Evolutionary conservation across 1,140 invertebrate species (phyloP).

Genomic region (Drosophila baimaii): DNA sequence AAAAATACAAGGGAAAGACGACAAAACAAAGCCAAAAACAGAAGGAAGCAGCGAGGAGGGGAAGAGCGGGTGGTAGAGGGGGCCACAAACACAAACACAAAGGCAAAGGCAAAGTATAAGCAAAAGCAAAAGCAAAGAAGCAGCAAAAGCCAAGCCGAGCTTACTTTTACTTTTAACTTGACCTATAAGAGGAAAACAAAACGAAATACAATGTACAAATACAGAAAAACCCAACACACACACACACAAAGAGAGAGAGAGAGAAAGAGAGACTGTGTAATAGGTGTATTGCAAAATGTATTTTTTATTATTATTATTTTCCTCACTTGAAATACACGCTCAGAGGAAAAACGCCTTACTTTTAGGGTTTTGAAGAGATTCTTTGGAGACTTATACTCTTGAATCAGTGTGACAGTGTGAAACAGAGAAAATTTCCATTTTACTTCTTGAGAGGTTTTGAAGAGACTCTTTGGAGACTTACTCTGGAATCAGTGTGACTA

Average conservation of each 20-base stretch:
- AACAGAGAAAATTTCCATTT: too few species aligned
- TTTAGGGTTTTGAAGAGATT: too few species aligned
- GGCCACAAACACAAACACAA: not conserved
- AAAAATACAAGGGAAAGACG: conserved; percentile 15
- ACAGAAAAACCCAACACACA: conserved; percentile 16
- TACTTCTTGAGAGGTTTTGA: too few species aligned
- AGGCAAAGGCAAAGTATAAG: conserved; percentile 13
- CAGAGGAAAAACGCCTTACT: too few species aligned
- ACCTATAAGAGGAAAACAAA: conserved; percentile 71
- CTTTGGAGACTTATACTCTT: too few species aligned
- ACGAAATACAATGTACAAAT: conserved; percentile 35
- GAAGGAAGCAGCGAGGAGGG: not conserved
- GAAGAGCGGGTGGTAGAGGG: not conserved
- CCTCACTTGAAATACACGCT: too few species aligned
- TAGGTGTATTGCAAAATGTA: conserved; percentile 62
- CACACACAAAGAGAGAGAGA: not conserved
- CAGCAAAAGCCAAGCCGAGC: conserved; percentile 39
- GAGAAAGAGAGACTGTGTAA: conserved; percentile 4
- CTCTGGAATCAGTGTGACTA: too few species aligned
- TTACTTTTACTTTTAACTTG: conserved; percentile 81
- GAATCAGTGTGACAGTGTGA: too few species aligned
- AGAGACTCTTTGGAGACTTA: too few species aligned
- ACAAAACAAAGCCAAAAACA: conserved; percentile 28
- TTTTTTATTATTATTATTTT: too few species aligned
- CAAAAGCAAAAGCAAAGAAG: conserved; percentile 31